Conservation (phyloP, 2,113 vertebrate species). For the Pyrgilauda ruficollis region DNA sequence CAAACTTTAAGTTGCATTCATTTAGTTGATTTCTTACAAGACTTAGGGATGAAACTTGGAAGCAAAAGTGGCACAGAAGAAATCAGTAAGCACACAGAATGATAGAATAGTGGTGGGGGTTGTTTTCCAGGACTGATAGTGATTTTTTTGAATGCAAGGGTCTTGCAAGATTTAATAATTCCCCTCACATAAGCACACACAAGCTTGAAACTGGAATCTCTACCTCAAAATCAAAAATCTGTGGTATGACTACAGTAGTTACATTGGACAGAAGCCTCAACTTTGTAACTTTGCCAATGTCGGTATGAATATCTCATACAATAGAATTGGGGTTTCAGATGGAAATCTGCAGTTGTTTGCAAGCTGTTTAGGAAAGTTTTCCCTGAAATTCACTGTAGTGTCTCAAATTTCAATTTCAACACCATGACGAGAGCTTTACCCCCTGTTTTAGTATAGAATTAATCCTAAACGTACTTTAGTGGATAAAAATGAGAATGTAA, state of each 20-base stretch:
- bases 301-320: neutral
- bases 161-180: neutral
- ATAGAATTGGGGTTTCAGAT: neutral
- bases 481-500: neutral
- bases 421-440: neutral
- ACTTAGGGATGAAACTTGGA: neutral
- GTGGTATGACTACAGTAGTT: neutral
- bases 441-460: neutral
- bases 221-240: neutral
- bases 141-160: neutral
- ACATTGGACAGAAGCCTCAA: neutral
- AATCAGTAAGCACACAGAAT: neutral
- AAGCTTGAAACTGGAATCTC: neutral
- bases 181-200: neutral
- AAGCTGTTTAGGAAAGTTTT: neutral
- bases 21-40: neutral
- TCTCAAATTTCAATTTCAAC: neutral
- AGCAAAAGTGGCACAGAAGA: neutral
- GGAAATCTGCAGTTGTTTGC: neutral
- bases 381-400: neutral
- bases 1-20: neutral
- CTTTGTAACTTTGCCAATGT: neutral
- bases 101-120: neutral
- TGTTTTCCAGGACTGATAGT: neutral
- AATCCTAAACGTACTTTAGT: neutral